Evolutionary conservation across 1,140 invertebrate genomes (phyloP).

Genomic region (Nomia melanderi): DNA sequence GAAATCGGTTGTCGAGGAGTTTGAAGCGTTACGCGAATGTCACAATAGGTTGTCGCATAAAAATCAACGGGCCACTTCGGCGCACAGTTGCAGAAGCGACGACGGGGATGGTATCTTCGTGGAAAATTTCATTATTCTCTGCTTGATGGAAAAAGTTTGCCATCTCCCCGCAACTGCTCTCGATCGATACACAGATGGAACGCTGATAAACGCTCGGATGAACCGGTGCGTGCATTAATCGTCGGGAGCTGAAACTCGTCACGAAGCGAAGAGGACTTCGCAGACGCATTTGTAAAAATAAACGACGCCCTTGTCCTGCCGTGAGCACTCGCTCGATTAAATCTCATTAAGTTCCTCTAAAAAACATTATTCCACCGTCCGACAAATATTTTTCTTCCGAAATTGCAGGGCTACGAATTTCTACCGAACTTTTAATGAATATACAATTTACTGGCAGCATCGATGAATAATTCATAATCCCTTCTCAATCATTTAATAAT

Average conservation of each 20-base stretch:
- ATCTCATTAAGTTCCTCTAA: neutral
- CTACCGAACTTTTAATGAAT: too few species aligned
- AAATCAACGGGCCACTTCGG: neutral
- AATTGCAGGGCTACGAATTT: neutral
- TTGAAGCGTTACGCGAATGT: neutral
- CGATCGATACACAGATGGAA: slow-evolving; percentile 52
- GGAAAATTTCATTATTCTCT: slow-evolving; percentile 57
- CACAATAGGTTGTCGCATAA: neutral
- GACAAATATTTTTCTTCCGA: neutral
- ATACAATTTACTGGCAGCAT: too few species aligned
- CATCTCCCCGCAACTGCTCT: slow-evolving; percentile 13
- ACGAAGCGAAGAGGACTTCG: slow-evolving; percentile 3
- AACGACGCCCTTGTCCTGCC: neutral
- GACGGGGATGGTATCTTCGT: slow-evolving; percentile 13
- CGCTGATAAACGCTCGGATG: slow-evolving; percentile 42
- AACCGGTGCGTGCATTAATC: slow-evolving; percentile 39
- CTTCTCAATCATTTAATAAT: too few species aligned
- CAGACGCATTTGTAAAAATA: slow-evolving; percentile 20
- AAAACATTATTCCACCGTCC: neutral
- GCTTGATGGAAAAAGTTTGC: slow-evolving; percentile 60
- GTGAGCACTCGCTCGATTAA: neutral
- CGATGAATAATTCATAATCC: too few species aligned
- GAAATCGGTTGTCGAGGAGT: neutral
- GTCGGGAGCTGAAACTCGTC: slow-evolving; percentile 20
- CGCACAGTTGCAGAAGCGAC: neutral